phyloP scores from a whole-genome alignment of 2,888 invertebrate genomes.

The Eristalis pertinax region DNA sequence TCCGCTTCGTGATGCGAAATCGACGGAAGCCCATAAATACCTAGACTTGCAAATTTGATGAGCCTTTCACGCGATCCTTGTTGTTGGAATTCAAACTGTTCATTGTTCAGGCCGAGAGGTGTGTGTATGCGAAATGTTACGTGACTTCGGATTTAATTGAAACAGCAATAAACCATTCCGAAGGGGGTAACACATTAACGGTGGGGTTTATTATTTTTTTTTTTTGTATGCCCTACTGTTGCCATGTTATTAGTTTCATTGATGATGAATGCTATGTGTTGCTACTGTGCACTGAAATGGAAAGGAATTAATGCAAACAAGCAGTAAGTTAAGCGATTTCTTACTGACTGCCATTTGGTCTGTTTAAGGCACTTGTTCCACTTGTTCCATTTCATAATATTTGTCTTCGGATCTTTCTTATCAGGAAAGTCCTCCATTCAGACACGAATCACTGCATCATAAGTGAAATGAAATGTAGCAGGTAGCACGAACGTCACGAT shows the following conservation, averaged over 20 bases:
- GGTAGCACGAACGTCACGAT: neutral
- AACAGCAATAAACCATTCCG: neutral
- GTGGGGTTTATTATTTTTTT: neutral
- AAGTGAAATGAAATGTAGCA: neutral
- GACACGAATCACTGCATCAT: neutral
- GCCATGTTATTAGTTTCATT: constrained; percentile 15
- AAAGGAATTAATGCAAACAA: neutral
- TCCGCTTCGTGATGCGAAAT: constrained; percentile 1
- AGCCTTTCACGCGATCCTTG: constrained; percentile 27
- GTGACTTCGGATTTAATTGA: constrained; percentile 32
- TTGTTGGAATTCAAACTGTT: neutral
- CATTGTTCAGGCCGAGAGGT: neutral
- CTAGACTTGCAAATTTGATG: constrained; percentile 10
- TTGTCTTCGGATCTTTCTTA: no score
- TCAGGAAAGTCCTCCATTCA: neutral
- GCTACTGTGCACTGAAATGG: neutral
- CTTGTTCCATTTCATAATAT: no score
- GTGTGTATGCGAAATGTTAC: constrained; percentile 7
- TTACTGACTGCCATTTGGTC: neutral
- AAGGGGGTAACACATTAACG: neutral
- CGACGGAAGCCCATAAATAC: constrained; percentile 6
- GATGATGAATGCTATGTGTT: constrained; percentile 4
- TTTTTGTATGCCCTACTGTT: neutral
- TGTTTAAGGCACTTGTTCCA: no score
- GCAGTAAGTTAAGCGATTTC: neutral